phyloP scores from a whole-genome alignment of 2,888 invertebrate species.

The Craniophora ligustri region DNA sequence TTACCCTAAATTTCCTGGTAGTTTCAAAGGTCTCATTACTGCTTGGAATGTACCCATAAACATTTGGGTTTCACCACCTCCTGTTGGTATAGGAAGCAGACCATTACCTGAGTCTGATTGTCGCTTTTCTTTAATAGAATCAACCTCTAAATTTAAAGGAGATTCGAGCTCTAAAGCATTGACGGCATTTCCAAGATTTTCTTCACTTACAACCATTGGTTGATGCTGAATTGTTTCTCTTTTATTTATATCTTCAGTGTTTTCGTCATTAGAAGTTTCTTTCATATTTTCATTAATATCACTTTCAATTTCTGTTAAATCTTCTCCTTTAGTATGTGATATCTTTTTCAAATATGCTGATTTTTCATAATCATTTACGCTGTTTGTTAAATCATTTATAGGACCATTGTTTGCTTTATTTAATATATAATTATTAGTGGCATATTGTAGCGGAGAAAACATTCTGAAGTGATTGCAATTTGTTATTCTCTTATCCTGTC shows the following conservation, averaged over 20 bases:
- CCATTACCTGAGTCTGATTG: slow-evolving; percentile 33
- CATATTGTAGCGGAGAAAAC: neutral
- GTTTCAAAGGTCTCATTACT: slow-evolving; percentile 62
- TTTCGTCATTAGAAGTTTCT: neutral
- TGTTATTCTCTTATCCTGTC: neutral
- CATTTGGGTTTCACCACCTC: slow-evolving; percentile 59
- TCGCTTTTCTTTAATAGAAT: slow-evolving; percentile 39
- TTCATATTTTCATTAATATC: neutral
- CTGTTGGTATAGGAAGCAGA: slow-evolving; percentile 22
- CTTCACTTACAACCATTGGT: slow-evolving; percentile 7
- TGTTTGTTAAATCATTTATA: neutral
- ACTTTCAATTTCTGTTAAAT: neutral
- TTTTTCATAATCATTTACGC: neutral
- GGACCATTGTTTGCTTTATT: neutral
- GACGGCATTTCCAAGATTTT: slow-evolving; percentile 19
- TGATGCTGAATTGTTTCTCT: neutral
- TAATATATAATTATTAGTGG: neutral
- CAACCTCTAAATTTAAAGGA: neutral
- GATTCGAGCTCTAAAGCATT: slow-evolving; percentile 13
- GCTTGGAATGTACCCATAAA: slow-evolving; percentile 70
- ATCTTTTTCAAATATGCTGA: slow-evolving; percentile 20
- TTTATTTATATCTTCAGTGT: neutral
- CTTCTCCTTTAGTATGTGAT: neutral
- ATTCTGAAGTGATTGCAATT: slow-evolving; percentile 1
- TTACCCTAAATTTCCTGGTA: slow-evolving; percentile 42